Percentiles rank a stretch among this genome's conserved stretches.
phyloP scores from a whole-genome alignment of 92 coral and sea anemone genomes.

The Palythoa heliodiscus region DNA sequence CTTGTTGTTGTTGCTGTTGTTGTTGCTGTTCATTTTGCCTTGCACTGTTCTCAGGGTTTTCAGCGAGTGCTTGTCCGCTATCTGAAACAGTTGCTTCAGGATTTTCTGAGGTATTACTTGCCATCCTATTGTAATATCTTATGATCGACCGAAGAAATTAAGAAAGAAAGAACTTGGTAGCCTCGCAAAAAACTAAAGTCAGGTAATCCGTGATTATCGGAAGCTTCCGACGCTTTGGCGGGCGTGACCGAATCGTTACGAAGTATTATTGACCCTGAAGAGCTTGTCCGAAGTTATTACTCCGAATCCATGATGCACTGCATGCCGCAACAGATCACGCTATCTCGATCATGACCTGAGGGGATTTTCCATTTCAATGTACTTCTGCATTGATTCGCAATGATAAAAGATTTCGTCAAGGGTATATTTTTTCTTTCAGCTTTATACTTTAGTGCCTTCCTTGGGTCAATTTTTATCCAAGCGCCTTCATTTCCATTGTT shows the following conservation, averaged over 20 bases:
- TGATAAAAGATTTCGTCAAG: slow-evolving; percentile 75
- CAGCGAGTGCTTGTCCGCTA: slow-evolving; percentile 21
- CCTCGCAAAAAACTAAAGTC: not conserved
- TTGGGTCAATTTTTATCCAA: slow-evolving; percentile 83
- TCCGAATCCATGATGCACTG: slow-evolving; percentile 12
- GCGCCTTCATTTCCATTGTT: slow-evolving; percentile 86
- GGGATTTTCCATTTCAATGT: not conserved
- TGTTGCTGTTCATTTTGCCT: slow-evolving; percentile 57
- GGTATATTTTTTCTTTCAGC: slow-evolving; percentile 66
- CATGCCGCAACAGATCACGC: not conserved
- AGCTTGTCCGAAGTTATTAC: not conserved
- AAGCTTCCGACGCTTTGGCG: not conserved
- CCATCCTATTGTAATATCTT: not conserved
- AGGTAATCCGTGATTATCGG: not conserved
- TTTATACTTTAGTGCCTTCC: slow-evolving; percentile 69
- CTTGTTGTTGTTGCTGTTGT: slow-evolving; percentile 85
- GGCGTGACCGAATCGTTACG: not conserved
- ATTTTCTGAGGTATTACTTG: not conserved
- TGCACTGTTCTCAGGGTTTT: slow-evolving; percentile 57
- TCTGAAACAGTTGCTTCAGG: slow-evolving; percentile 14
- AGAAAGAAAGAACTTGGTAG: not conserved
- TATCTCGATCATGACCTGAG: not conserved
- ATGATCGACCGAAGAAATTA: not conserved
- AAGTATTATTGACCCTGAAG: not conserved
- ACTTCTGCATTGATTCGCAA: slow-evolving; percentile 4